These are phyloP conservation scores for Oligia strigilis DNA, from an alignment of 2,888 invertebrate species.

Conservation along the genomic window DNA sequence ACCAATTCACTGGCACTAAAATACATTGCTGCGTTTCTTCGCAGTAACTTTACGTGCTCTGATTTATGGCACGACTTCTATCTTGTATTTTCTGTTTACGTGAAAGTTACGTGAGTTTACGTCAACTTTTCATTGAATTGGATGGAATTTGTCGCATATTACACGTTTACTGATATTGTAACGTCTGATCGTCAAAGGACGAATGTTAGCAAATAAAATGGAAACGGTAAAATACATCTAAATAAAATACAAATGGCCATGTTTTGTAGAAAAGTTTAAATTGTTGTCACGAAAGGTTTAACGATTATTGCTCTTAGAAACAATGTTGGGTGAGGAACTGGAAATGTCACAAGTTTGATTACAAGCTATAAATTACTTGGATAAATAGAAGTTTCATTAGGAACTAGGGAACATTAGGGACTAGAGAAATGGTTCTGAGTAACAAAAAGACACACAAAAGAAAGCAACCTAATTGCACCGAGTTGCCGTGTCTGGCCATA, in stretches of 20 bases:
- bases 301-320: conserved; percentile 41
- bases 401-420: neutral
- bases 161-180: conserved; percentile 40
- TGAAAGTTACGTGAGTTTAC: conserved; percentile 20
- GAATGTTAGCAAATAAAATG: conserved; percentile 52
- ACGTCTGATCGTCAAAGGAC: conserved; percentile 21
- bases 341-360: conserved; percentile 24
- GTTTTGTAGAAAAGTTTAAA: conserved; percentile 52
- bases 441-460: neutral
- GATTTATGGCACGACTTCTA: conserved; percentile 47
- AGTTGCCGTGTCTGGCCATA: too few species aligned
- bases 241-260: conserved; percentile 30
- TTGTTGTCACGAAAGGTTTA: conserved; percentile 45
- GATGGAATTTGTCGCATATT: conserved; percentile 21
- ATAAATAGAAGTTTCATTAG: conserved; percentile 15
- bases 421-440: neutral
- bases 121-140: conserved; percentile 36
- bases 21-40: conserved; percentile 61
- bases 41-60: conserved; percentile 38
- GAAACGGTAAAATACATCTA: conserved; percentile 42
- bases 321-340: conserved; percentile 1
- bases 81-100: conserved; percentile 33
- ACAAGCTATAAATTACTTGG: conserved; percentile 11
- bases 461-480: neutral
- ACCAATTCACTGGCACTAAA: conserved; percentile 49